These are phyloP conservation scores for Dolichopus griseipennis DNA, from an alignment of 2,888 invertebrate genomes.

Conservation along the genomic window DNA sequence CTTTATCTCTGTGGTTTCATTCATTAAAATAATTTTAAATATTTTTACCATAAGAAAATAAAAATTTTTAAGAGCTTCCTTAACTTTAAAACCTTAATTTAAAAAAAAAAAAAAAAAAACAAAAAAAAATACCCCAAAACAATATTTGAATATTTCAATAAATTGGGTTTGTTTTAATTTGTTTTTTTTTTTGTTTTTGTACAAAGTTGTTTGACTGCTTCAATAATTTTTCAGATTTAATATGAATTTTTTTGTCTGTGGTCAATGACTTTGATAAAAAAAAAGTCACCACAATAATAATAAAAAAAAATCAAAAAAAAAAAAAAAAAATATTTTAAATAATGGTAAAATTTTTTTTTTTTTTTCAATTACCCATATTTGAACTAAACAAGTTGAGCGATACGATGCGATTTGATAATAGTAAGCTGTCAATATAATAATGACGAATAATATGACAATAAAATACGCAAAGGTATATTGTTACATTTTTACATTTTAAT, in stretches of 20 bases:
- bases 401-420: neutral
- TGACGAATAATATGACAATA: neutral
- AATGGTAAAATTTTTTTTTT: too few species aligned
- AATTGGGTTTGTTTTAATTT: neutral
- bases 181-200: too few species aligned
- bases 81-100: neutral
- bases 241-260: neutral
- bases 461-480: neutral
- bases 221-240: neutral
- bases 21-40: too few species aligned
- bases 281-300: too few species aligned
- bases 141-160: neutral
- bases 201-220: neutral
- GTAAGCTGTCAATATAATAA: neutral
- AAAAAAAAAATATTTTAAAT: too few species aligned
- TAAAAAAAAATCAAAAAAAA: too few species aligned
- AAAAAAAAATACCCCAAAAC: too few species aligned
- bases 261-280: conserved; percentile 1
- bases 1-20: too few species aligned
- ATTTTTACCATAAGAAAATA: too few species aligned
- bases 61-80: neutral
- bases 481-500: too few species aligned
- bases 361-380: neutral
- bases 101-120: too few species aligned
- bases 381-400: neutral